phyloP scores from a whole-genome alignment of 2,113 vertebrate genomes.

The Monarcha castaneiventris region DNA sequence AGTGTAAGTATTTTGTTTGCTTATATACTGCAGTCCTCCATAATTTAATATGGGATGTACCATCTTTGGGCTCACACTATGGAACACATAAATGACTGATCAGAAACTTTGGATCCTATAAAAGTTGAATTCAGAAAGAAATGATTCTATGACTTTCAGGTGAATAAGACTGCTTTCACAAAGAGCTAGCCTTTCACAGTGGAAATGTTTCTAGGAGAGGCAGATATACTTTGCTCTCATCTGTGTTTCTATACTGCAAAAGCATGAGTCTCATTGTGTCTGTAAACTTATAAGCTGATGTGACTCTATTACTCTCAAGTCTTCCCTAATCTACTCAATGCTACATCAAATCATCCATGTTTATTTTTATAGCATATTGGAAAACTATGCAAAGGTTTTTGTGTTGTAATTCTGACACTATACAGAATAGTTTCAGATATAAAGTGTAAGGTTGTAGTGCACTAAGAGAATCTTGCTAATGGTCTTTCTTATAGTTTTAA shows the following conservation, averaged over 20 bases:
- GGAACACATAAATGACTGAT: neutral
- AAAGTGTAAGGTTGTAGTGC: neutral
- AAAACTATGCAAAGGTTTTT: neutral
- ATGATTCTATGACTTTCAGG: rapidly evolving
- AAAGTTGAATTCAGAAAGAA: neutral
- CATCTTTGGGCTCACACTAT: neutral
- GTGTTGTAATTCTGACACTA: neutral
- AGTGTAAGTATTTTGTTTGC: neutral
- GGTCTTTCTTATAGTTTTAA: neutral
- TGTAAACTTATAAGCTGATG: neutral
- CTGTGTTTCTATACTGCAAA: neutral
- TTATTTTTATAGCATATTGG: conserved; percentile 25
- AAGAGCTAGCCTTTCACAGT: neutral
- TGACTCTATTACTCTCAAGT: neutral
- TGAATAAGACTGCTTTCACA: neutral
- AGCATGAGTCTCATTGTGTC: neutral
- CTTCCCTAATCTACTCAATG: neutral
- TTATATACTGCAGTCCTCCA: neutral
- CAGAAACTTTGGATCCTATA: neutral
- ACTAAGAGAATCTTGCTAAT: neutral
- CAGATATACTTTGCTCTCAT: neutral
- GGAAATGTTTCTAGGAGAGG: neutral
- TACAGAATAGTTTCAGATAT: neutral
- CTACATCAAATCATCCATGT: neutral
- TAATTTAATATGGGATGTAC: neutral